Evolutionary conservation across 1,140 invertebrate species (phyloP), one percentile per base, ranked within the genome.

Genomic region (Planococcus citri): DNA sequence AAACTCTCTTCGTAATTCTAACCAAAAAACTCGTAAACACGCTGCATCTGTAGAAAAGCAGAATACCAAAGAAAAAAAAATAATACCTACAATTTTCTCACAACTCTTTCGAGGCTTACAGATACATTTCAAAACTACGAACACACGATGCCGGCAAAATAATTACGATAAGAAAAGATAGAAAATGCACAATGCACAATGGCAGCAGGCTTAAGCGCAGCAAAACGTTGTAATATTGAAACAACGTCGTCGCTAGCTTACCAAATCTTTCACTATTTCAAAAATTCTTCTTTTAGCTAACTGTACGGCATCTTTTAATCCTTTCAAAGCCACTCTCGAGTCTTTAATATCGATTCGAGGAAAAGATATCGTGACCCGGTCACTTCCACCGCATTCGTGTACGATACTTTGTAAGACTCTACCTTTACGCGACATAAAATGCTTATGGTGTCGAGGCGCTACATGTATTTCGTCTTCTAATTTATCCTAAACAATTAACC

Each of bases 311-410:
- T 95, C 90, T 75, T 90, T 89, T 10, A 90, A 84, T 21, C 89
- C 90, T 79, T 88, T 92, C 12, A 91, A 80, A 12, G 85, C 82
- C 17, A 92, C 89, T 61, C 83, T 83, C 69, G 85, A 83, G 17
- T 85, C 83, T 29, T 90, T 89, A 21, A 81, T 79, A 33, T 72
- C 70, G 14, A 72, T 68, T 41, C 89, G 82, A 69, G 95, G 92
- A 82, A 98, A 91, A 71, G 89, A 92, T 74, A 98, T 95, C 75
- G 88, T 87, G 1, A 98, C 94, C 17, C 92, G 94, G 25, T 94
- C 94, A 76, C 87, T 95, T n/a, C 92, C 94, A 25, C 94, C 94
- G 76, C 88, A 95, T 72, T 97, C 92, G 68, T 95, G 92, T 14
- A 87, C 86, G 73, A 99, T 95, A 73, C 92, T 87, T 72, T 91